Evolutionary conservation across 37 sponge, comb jelly and placozoan species (phyloP).

Genomic region (Ephydatia muelleri): DNA sequence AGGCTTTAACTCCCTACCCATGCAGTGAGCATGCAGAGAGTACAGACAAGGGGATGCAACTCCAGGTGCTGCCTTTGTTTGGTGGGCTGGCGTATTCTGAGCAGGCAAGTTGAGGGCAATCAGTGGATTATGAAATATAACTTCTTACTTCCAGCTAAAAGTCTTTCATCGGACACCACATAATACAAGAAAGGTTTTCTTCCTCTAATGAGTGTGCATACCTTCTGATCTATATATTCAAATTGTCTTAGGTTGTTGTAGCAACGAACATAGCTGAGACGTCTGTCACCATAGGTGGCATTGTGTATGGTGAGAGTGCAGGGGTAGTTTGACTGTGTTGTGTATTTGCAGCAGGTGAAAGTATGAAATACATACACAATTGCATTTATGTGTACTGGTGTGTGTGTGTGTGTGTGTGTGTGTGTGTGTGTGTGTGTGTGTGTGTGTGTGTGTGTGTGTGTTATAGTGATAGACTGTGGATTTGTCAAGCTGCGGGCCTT

Average conservation of each 20-base stretch:
- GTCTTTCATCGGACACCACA: slow-evolving; percentile 76
- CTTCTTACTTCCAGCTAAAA: slow-evolving; percentile 35
- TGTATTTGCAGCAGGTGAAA: too few relatives aligned
- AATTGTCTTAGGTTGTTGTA: slow-evolving; percentile 68
- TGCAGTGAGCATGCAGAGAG: slow-evolving; percentile 60
- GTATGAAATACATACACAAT: too few relatives aligned
- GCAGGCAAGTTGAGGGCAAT: slow-evolving; percentile 54
- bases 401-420: too few relatives aligned
- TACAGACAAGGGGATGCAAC: slow-evolving; percentile 51
- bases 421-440: too few relatives aligned
- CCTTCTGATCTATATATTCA: not conserved
- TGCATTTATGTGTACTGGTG: too few relatives aligned
- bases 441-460: not conserved
- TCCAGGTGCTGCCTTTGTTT: slow-evolving; percentile 80
- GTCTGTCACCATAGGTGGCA: slow-evolving; percentile 88
- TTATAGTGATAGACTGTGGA: slow-evolving; percentile 89
- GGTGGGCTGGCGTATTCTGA: slow-evolving; percentile 84
- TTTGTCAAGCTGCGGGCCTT: slow-evolving; percentile 89
- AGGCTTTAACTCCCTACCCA: not conserved
- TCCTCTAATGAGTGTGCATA: too few relatives aligned
- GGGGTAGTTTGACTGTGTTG: too few relatives aligned
- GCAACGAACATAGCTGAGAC: slow-evolving; percentile 97
- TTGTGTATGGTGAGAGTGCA: slow-evolving; percentile 89
- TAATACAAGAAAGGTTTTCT: slow-evolving; percentile 72
- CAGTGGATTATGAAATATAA: too few relatives aligned